phyloP scores from a whole-genome alignment of 2,113 vertebrate species.

The Lepus europaeus region DNA sequence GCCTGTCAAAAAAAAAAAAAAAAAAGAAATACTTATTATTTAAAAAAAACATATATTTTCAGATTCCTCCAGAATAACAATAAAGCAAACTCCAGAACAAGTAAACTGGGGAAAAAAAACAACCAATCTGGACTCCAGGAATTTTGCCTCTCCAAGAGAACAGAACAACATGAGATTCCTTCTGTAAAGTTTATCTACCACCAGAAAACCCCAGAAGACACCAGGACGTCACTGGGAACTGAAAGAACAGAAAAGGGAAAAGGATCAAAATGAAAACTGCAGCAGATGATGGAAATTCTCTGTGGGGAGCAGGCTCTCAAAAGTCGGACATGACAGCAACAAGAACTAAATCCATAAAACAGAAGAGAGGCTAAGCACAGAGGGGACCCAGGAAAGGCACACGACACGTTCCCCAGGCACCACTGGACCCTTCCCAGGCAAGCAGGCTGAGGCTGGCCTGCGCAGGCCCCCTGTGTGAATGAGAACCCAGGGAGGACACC shows the following conservation, averaged over 20 bases:
- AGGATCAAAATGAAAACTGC: neutral
- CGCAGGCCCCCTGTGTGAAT: no score
- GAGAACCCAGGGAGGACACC: no score
- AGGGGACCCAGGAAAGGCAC: no score
- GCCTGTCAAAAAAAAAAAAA: no score
- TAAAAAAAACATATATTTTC: neutral
- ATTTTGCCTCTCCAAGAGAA: neutral
- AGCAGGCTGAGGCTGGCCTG: no score
- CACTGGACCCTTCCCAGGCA: no score
- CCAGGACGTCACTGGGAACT: neutral
- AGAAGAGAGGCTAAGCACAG: no score
- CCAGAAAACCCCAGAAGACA: neutral
- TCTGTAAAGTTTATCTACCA: neutral
- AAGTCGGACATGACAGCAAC: no score
- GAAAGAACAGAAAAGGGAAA: neutral
- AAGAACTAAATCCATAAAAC: no score
- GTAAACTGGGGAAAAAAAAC: neutral
- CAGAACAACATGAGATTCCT: no score
- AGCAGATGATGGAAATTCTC: neutral
- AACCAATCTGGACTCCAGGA: neutral
- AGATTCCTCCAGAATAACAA: neutral
- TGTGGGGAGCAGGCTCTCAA: neutral
- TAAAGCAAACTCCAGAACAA: neutral
- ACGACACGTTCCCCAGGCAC: no score
- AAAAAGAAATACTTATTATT: conserved; percentile 9